These are phyloP conservation scores for Folsomia candida DNA, from an alignment of 2,888 invertebrate species.

Conservation along the genomic window DNA sequence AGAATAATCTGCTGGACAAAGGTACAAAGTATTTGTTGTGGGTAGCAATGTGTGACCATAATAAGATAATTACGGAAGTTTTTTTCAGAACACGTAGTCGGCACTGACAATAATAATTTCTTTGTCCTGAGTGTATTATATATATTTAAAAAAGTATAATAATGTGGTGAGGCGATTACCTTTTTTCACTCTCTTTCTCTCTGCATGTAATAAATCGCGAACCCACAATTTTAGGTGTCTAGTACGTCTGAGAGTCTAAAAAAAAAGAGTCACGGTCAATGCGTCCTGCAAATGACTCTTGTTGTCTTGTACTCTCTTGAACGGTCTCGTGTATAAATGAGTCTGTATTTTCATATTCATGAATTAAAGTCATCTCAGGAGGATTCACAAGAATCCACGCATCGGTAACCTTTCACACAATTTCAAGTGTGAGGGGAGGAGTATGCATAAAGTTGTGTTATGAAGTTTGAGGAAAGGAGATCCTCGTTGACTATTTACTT, in stretches of 20 bases:
- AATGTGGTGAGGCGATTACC: background rate
- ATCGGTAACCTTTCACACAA: background rate
- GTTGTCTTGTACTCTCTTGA: background rate
- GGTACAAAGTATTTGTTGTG: too few relatives aligned
- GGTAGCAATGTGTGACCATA: too few relatives aligned
- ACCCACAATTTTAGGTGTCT: background rate
- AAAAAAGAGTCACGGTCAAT: background rate
- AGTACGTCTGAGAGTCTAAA: background rate
- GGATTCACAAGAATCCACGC: background rate
- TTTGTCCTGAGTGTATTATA: too few relatives aligned
- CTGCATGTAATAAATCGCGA: background rate
- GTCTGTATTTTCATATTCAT: background rate
- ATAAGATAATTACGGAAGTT: too few relatives aligned
- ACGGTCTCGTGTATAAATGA: background rate
- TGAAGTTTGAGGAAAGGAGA: background rate
- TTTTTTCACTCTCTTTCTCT: background rate
- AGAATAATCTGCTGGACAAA: too few relatives aligned
- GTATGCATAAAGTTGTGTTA: background rate
- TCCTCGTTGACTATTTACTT: background rate
- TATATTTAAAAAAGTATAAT: background rate
- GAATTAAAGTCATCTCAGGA: background rate
- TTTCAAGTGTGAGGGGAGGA: background rate
- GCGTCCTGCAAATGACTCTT: too few relatives aligned
- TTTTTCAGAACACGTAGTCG: too few relatives aligned
- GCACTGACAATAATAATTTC: too few relatives aligned